Evolutionary conservation across 2,888 invertebrate species (phyloP), one percentile per base, ranked within the genome.

Genomic region (Troides oblongomaculatus): DNA sequence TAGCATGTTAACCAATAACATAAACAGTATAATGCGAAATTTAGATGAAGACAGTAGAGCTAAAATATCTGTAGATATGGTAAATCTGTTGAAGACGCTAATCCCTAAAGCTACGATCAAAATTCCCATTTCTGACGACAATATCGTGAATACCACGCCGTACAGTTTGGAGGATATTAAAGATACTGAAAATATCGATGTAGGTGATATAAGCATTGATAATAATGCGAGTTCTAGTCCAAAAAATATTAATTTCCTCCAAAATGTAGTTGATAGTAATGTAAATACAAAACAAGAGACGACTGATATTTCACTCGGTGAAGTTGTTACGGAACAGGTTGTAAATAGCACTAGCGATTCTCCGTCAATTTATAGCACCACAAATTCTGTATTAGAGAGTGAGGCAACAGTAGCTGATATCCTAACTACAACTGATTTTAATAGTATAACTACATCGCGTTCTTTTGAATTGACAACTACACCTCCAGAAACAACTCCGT

Each of bases 1-100:
- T 84, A 92, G 92, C 92, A 92, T 92, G 92, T 86, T 92, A 75
- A 84, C 92, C 76, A 90, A 87, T 88, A 90, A 90, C 77, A 92
- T 92, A 77, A 86, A 80, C 81, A 83, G 81, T 83, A 90, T 92
- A 76, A 85, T 92, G 69, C 79, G 86, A 81, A 88, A 86, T 78
- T 89, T 92, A 89, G 90, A 92, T 77, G 87, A 87, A 73, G 84
- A 84, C 21, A 89, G 87, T 84, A 90, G 83, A 84, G 84, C 85
- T 78, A 91, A 87, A 85, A 85, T 93, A 81, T 87, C 88, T 73
- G 90, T 90, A 82, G 93, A 93, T 87, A 92, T 92, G 89, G 83
- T 86, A 70, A 89, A 88, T 78, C 82, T 93, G 74, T 90, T 94
- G 76, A 91, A 92, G 77, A 88, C 87, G 65, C 86, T 94, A 79